phyloP scores from a whole-genome alignment of 1,140 invertebrate genomes.

The Thereuonema tuberculata region DNA sequence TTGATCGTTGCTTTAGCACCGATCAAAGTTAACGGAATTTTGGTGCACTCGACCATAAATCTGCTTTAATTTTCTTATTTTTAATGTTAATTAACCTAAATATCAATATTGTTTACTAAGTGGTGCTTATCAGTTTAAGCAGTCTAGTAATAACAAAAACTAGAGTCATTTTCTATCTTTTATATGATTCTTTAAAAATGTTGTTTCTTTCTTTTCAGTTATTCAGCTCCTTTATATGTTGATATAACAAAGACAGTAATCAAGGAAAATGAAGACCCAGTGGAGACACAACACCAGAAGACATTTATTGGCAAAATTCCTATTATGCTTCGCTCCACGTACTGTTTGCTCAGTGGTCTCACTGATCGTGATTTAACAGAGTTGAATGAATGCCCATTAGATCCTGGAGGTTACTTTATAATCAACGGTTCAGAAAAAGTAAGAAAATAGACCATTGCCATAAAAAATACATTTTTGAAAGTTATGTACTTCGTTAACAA shows the following conservation, averaged over 20 bases:
- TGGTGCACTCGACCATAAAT: too few relatives aligned
- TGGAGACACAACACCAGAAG: conserved; percentile 90
- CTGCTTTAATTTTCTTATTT: not conserved
- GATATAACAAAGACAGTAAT: conserved; percentile 94
- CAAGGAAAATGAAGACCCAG: conserved; percentile 75
- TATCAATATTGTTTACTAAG: too few relatives aligned
- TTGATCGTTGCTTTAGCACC: too few relatives aligned
- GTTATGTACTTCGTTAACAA: conserved; percentile 1
- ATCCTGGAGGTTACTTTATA: conserved; percentile 94
- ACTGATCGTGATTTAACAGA: conserved; percentile 97
- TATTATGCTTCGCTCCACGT: conserved; percentile 95
- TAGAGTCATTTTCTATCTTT: not conserved
- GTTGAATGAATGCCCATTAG: conserved; percentile 95
- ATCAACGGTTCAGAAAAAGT: conserved; percentile 95
- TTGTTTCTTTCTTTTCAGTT: conserved; percentile 45
- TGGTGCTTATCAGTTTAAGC: conserved; percentile 4
- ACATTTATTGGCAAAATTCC: conserved; percentile 99
- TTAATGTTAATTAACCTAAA: too few relatives aligned
- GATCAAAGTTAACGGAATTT: too few relatives aligned
- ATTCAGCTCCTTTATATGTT: conserved; percentile 95
- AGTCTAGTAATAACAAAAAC: too few relatives aligned
- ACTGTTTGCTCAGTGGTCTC: conserved; percentile 82
- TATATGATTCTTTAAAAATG: not conserved
- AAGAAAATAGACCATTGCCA: conserved; percentile 6
- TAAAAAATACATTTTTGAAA: too few relatives aligned